Evolutionary conservation across 2,888 invertebrate genomes (phyloP).

Genomic region (Anaspis maculata): DNA sequence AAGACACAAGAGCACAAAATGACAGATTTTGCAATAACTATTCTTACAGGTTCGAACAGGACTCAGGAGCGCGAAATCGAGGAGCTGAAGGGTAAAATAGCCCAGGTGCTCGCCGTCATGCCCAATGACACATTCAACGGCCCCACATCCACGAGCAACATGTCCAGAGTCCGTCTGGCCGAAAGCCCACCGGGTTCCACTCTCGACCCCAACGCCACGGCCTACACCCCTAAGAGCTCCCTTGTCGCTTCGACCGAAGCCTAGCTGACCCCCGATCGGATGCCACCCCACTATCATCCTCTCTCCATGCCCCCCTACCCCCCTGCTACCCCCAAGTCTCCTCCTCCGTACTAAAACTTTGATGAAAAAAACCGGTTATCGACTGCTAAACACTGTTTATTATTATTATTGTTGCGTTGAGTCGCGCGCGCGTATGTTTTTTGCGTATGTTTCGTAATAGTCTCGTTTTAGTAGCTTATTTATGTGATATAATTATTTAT

Average conservation of each 20-base stretch:
- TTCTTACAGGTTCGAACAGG: constrained; percentile 72
- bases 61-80: constrained; percentile 86
- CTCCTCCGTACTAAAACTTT: constrained; percentile 10
- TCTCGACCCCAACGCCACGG: constrained; percentile 85
- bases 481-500: constrained; percentile 37
- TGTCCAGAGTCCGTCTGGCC: constrained; percentile 54
- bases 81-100: constrained; percentile 82
- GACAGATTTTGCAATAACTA: too few relatives aligned
- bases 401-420: constrained; percentile 22
- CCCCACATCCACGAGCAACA: constrained; percentile 40
- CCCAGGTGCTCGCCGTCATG: constrained; percentile 90
- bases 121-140: constrained; percentile 60
- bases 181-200: constrained; percentile 41
- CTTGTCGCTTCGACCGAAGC: constrained; percentile 53
- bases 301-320: background rate
- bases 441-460: constrained; percentile 23
- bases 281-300: background rate
- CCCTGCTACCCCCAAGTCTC: constrained; percentile 8
- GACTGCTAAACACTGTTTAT: too few relatives aligned
- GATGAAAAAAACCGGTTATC: constrained; percentile 17
- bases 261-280: constrained; percentile 25
- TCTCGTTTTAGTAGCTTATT: constrained; percentile 35
- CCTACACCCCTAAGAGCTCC: constrained; percentile 78
- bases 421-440: too few relatives aligned
- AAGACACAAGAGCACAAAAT: too few relatives aligned